A percentile compares a stretch with the other conserved stretches of the same genome.
These are phyloP conservation scores for Echinometra lucunter DNA, from an alignment of 53 echinoderm and acorn worm species.

Conservation along the genomic window DNA sequence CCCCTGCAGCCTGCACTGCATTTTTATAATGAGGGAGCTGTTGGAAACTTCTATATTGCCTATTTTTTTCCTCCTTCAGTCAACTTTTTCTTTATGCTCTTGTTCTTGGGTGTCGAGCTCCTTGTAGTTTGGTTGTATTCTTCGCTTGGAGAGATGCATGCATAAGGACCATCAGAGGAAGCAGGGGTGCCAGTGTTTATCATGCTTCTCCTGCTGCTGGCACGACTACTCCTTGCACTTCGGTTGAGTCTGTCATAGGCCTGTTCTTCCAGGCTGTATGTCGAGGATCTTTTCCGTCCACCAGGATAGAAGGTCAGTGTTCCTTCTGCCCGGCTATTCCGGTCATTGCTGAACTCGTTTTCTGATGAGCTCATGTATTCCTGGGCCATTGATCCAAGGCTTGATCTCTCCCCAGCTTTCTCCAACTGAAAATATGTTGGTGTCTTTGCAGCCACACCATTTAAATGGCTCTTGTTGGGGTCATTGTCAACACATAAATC, in stretches of 20 bases:
- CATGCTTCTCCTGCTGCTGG: constrained; percentile 37
- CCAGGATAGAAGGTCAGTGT: constrained; percentile 60
- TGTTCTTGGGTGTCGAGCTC: neutral
- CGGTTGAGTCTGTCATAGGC: constrained; percentile 62
- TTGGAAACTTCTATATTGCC: neutral
- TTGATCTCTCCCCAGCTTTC: constrained; percentile 26
- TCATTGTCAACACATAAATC: constrained; percentile 51
- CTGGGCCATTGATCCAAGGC: constrained; percentile 40
- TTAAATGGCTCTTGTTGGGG: neutral
- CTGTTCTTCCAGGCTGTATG: constrained; percentile 63
- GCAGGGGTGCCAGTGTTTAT: neutral
- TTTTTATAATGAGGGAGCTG: neutral
- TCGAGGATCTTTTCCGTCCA: constrained; percentile 51
- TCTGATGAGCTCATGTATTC: constrained; percentile 49
- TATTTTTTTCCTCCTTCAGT: neutral
- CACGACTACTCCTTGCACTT: constrained; percentile 62
- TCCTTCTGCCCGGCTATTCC: constrained; percentile 13
- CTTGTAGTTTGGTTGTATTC: neutral
- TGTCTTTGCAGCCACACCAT: neutral
- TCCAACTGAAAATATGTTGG: constrained; percentile 54
- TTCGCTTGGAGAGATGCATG: constrained; percentile 16
- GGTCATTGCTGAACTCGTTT: constrained; percentile 41
- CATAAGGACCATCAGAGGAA: neutral
- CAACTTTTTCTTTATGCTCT: constrained; percentile 16
- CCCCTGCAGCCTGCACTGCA: neutral